These are phyloP conservation scores for Lithophane socia DNA, from an alignment of 2,888 invertebrate species.

Conservation along the genomic window DNA sequence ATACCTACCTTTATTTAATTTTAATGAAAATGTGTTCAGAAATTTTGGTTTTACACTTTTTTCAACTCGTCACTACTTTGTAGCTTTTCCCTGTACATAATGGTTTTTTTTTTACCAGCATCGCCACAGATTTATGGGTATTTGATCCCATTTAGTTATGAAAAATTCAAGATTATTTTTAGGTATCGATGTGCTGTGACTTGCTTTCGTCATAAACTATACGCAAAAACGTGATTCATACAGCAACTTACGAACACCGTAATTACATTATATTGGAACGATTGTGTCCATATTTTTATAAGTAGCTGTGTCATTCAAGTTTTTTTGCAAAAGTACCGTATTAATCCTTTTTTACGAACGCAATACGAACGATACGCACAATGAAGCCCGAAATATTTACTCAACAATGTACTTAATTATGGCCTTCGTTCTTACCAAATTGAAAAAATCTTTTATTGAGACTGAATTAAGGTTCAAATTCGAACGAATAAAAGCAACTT, in stretches of 20 bases:
- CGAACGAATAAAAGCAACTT: background rate
- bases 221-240: background rate
- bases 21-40: too few species aligned
- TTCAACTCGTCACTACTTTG: background rate
- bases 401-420: constrained; percentile 29
- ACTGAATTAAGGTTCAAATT: constrained; percentile 9
- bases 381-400: constrained; percentile 33
- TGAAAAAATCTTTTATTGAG: background rate
- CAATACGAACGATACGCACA: constrained; percentile 29
- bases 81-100: background rate
- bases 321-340: constrained; percentile 34
- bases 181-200: background rate
- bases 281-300: constrained; percentile 13
- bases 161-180: background rate
- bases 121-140: background rate
- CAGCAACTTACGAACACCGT: background rate
- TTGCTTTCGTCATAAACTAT: background rate
- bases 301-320: constrained; percentile 26
- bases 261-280: constrained; percentile 15
- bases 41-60: background rate
- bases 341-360: constrained; percentile 21
- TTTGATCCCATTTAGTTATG: background rate
- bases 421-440: background rate
- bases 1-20: background rate
- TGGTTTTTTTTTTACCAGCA: background rate